Base-by-base conservation (phyloP, 2,113 vertebrate genomes). In the Hippocampus mohnikei region DNA sequence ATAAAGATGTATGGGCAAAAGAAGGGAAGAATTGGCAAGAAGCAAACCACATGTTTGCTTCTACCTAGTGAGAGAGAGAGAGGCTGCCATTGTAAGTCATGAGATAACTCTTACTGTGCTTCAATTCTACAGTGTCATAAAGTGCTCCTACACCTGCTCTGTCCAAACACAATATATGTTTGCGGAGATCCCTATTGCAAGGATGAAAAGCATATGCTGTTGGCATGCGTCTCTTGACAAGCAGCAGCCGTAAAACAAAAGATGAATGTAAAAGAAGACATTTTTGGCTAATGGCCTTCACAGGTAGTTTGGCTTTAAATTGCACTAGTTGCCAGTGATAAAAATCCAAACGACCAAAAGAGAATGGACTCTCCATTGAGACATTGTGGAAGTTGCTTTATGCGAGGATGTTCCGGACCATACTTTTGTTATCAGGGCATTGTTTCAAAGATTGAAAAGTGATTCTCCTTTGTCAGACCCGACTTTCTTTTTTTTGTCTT, bases 41-140 rank as follows among this genome's bases (percentile, higher is more conserved):
- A 85, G 86, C 70, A 77, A 87, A 88, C 81, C 87, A 90, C 80
- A 87, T 90, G 83, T 76, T 78, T 41, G 8, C 73, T 79, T 74
- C 42, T 71, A 68, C 73, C 73, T 80, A 79, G 76, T 71, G 40
- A 76, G 72, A 72, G 33, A 76, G 72, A 75, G 75, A 80, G 82
- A 82, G 67, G 73, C 76, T 52, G 61, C 86, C 67, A 33, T 81
- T 20, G 27, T 76, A 76, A 86, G 69, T 84, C 85, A 84, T 66
- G 58, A 65, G 74, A 79, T 58, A 77, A 73, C 79, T 85, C 74
- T 69, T 41, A 53, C 50, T 64, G 78, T 52, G 75, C 67, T 76
- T 75, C 62, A 72, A 41, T 66, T 65, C 55, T 72, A 58, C n/a
- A 73, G 63, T 66, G 76, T 70, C 56, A 63, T 80, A 67, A 83